Base-by-base conservation (phyloP, 2,888 invertebrate genomes). In the Schizaphis graminum region DNA sequence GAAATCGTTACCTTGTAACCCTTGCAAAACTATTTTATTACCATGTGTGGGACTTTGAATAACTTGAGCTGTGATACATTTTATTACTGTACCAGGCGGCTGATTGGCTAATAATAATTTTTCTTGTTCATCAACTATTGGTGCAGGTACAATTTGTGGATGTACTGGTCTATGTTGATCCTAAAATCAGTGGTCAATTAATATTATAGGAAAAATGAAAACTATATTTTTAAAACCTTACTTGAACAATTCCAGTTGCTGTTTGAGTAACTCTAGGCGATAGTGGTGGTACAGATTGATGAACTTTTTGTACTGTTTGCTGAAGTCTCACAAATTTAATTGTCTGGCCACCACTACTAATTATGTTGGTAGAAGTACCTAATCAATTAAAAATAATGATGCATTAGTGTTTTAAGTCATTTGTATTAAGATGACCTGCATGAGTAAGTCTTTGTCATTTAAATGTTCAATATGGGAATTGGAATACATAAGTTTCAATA, bases 21-120 rank as follows among this genome's bases (percentile, higher is more conserved):
- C 98, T 96, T 98, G 98, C 93, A 98, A 96, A 26, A 98, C 98
- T 95, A 98, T 98, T 95, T 98, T 97, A 8, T 98, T 98, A 0
- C 98, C 98, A 95, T 98, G 97, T 3, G 91, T 94, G 94, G 97
- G 97, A 0, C 98, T 98, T 96, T 98, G 98, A 96, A 98, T 97
- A 95, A 95, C 96, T 96, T 98, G 98, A 0, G 98, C 98, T 0
- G 98, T 98, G 16, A 98, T 98, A 95, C 98, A 98, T 96, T 98
- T 98, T 94, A 98, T 98, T 2, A 98, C 97, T 0, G 98, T 98
- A 92, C 98, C 98, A 0, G 98, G 97, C 10, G 98, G 98, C 96
- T 98, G 98, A 7, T 98, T 98, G 56, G 97, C 97, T 44, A 98
- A 96, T 3, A 98, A 96, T 24, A 97, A 97, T 95, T 98, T 97